These are phyloP conservation scores for Microctonus aethiopoides DNA, from an alignment of 2,888 invertebrate species.

Conservation along the genomic window DNA sequence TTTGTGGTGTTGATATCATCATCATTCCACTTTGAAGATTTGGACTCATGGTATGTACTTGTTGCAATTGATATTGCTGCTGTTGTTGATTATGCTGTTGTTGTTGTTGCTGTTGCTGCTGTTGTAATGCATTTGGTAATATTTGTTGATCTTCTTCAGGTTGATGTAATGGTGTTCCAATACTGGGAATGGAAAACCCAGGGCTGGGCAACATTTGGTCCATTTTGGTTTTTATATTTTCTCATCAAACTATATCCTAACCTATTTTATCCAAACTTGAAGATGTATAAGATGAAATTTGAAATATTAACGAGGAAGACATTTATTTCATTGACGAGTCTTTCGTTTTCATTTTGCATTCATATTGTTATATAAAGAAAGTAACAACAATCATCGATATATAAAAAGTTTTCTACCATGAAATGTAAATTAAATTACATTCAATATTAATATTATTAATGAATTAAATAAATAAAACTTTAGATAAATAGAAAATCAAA, in stretches of 20 bases:
- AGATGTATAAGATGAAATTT: too few relatives aligned
- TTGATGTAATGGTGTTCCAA: conserved; percentile 90
- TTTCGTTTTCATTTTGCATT: too few relatives aligned
- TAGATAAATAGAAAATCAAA: too few relatives aligned
- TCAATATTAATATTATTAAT: too few relatives aligned
- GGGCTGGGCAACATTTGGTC: conserved; percentile 93
- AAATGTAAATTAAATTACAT: too few relatives aligned
- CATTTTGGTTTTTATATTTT: conserved; percentile 70
- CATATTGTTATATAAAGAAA: too few relatives aligned
- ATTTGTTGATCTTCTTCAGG: conserved; percentile 93
- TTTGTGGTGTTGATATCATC: conserved; percentile 77
- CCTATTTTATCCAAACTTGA: not conserved
- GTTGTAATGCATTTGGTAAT: conserved; percentile 83
- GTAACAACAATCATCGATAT: too few relatives aligned
- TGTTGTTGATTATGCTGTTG: conserved; percentile 74
- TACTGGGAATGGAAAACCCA: conserved; percentile 88
- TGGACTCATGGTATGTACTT: conserved; percentile 73
- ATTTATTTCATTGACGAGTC: too few relatives aligned
- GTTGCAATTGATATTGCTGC: conserved; percentile 69
- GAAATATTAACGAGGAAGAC: too few relatives aligned
- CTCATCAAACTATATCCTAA: not conserved
- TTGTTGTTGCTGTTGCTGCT: conserved; percentile 71
- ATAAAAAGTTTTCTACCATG: too few relatives aligned
- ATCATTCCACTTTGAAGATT: conserved; percentile 72
- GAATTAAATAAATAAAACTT: too few relatives aligned